Evolutionary conservation across 2,888 invertebrate species (phyloP).

Genomic region (Cinara cedri): DNA sequence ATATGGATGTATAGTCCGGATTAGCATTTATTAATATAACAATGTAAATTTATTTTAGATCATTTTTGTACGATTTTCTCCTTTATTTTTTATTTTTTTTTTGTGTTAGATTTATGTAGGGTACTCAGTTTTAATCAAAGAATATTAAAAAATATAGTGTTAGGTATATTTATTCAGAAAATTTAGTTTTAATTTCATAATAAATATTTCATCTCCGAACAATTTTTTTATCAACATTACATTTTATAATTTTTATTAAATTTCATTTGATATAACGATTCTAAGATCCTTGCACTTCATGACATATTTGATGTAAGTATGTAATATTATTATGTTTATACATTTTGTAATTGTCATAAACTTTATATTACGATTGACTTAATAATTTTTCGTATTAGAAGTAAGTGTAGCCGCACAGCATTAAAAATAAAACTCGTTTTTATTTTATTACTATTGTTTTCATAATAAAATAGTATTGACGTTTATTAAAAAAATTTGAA

Average conservation of each 20-base stretch:
- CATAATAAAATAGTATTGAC: too few species aligned
- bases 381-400: not conserved
- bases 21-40: conserved; percentile 27
- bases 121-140: not conserved
- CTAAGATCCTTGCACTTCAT: not conserved
- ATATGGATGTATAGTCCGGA: conserved; percentile 70
- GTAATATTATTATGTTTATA: not conserved
- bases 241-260: not conserved
- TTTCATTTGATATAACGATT: not conserved
- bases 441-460: not conserved
- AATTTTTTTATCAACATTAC: not conserved
- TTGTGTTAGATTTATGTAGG: conserved; percentile 11
- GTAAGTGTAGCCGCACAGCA: too few species aligned
- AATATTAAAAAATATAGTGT: not conserved
- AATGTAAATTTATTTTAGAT: conserved; percentile 47
- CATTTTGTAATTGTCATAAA: conserved; percentile 1
- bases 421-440: too few species aligned
- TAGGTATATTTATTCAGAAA: conserved; percentile 17
- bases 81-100: conserved; percentile 42
- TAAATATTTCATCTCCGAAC: not conserved
- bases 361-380: not conserved
- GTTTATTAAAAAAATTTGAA: not conserved
- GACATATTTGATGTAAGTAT: not conserved
- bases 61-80: conserved; percentile 49
- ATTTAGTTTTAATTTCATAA: not conserved